Percentiles rank a stretch among this genome's conserved stretches.
These are phyloP conservation scores for Prochilodus magdalenae DNA, from an alignment of 2,113 vertebrate genomes.

Conservation along the genomic window DNA sequence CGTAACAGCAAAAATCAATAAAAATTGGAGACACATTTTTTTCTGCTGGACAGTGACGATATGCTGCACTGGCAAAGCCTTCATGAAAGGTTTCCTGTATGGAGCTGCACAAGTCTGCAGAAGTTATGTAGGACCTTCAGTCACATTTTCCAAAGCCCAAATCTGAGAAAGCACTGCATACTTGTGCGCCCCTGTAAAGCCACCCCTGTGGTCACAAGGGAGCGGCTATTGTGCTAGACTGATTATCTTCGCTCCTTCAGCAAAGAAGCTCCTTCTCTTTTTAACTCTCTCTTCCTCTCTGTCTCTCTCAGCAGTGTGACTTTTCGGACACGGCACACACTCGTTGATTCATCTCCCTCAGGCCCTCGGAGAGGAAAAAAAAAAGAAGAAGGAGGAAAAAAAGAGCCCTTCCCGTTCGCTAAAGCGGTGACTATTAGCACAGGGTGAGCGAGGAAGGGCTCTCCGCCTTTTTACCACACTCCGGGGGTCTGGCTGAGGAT, in stretches of 20 bases:
- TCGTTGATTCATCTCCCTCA: slow-evolving; percentile 55
- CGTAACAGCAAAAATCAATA: too few relatives aligned
- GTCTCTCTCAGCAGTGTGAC: slow-evolving; percentile 41
- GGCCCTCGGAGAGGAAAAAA: slow-evolving; percentile 46
- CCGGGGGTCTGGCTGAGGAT: slow-evolving; percentile 53
- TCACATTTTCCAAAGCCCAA: not conserved
- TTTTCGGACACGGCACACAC: slow-evolving; percentile 45
- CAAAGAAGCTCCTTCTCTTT: slow-evolving; percentile 41
- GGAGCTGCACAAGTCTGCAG: too few relatives aligned
- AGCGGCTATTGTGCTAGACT: slow-evolving; percentile 25
- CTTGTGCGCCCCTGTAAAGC: not conserved
- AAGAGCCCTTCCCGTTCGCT: slow-evolving; percentile 47
- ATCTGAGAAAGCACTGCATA: not conserved
- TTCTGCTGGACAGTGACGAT: too few relatives aligned
- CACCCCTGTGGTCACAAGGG: not conserved
- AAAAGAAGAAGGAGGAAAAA: not conserved
- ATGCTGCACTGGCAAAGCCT: too few relatives aligned
- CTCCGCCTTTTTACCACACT: slow-evolving; percentile 52
- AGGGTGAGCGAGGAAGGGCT: slow-evolving; percentile 45
- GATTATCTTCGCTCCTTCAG: slow-evolving; percentile 24
- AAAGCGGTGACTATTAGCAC: slow-evolving; percentile 52
- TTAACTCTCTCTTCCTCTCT: slow-evolving; percentile 45
- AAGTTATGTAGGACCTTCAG: not conserved
- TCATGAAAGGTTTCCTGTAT: too few relatives aligned
- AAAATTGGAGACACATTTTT: too few relatives aligned